Evolutionary conservation across 92 coral and sea anemone genomes (phyloP), one percentile per base, ranked within the genome.

Genomic region (Metridium senile): DNA sequence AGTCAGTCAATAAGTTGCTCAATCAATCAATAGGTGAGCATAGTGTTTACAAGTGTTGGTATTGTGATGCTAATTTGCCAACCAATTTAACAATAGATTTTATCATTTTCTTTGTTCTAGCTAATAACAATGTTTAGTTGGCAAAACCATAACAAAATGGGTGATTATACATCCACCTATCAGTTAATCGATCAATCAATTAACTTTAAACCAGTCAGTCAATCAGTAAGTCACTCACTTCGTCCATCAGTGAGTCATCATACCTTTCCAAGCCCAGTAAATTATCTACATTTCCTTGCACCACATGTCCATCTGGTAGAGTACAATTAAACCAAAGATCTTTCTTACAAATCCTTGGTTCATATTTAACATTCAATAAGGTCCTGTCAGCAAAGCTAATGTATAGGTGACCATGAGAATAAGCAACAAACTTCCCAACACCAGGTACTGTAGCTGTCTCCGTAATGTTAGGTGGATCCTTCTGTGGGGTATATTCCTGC

Each of bases 331-430:
- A 89, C 58, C 54, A 63, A 17, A 22, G 51, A 25, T 54, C 71
- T 34, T 80, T 66, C 20, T 20, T 59, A 9, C 65, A 51, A 25
- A 22, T 32, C 53, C 25, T 54, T 33, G 71, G 69, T 11, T 68
- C 63, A 25, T 82, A 29, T 51, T 57, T 70, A 33, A 87, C 78
- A 59, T 88, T 85, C n/a, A 94, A 80, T n/a, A 91, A 78, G 43
- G 97, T 75, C 69, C 97, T 87, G 84, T 94, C 97, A 58, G 75
- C 79, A 77, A 94, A 94, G 27, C 80, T 85, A 20, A 86, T 74
- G 58, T 71, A 93, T 33, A 94, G 79, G 69, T 78, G 83, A 34
- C 97, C 97, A 79, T 85, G 92, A 25, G 94, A 92, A 79, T 86
- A 89, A 23, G 89, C 97, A 75, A 81, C 88, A 79, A 94, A 94